Evolutionary conservation across 2,113 vertebrate species (phyloP).

Genomic region (Scytalopus superciliaris): DNA sequence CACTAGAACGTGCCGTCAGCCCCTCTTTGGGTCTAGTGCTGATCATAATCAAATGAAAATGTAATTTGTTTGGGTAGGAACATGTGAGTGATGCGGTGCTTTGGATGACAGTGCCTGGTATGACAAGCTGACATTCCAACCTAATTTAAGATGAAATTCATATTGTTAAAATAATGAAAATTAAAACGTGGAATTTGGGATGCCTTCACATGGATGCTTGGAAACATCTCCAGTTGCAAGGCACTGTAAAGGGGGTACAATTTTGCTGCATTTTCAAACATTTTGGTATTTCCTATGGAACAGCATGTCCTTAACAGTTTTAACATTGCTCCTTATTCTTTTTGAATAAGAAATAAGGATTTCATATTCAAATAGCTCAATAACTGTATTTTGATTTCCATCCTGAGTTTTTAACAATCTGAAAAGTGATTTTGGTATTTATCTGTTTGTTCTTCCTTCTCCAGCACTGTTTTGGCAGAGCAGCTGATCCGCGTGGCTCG

Average conservation of each 20-base stretch:
- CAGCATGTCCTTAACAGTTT: neutral
- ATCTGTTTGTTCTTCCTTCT: neutral
- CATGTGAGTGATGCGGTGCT: neutral
- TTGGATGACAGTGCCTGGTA: neutral
- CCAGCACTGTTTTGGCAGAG: neutral
- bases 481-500: neutral
- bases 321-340: neutral
- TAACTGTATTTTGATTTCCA: neutral
- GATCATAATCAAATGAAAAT: neutral
- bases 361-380: neutral
- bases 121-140: neutral
- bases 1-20: neutral
- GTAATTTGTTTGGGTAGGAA: neutral
- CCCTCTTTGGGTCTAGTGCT: neutral
- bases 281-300: neutral
- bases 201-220: neutral
- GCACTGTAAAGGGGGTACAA: rapidly evolving
- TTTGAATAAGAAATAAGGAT: neutral
- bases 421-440: neutral
- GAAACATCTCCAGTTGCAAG: neutral
- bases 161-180: neutral
- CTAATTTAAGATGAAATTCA: neutral
- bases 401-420: neutral
- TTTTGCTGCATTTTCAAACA: neutral
- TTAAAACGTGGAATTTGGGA: neutral